Evolutionary conservation across 53 echinoderm and acorn worm genomes (phyloP).

Genomic region (Echinarachnius parma): DNA sequence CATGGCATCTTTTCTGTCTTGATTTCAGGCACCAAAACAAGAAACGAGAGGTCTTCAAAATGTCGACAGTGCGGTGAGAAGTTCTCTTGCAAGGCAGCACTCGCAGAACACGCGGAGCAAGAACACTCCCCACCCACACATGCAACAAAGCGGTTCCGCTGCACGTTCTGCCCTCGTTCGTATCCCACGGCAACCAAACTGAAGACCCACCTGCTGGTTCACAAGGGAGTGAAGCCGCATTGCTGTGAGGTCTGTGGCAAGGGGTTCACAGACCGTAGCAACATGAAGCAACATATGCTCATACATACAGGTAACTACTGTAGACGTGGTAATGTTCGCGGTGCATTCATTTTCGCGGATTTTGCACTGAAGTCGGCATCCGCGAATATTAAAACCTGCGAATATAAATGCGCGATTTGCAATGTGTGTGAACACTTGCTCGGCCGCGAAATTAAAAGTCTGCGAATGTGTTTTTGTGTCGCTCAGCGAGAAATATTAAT

Average conservation of each 20-base stretch:
- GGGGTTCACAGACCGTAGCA: conserved; percentile 87
- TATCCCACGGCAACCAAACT: conserved; percentile 77
- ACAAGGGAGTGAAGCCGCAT: conserved; percentile 78
- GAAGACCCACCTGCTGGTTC: conserved; percentile 65
- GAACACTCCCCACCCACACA: conserved; percentile 37
- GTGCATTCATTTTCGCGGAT: too few species aligned
- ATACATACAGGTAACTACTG: conserved; percentile 93
- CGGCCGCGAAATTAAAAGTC: too few species aligned
- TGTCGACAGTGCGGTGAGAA: conserved; percentile 69
- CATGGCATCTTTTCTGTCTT: too few species aligned
- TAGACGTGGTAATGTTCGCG: too few species aligned
- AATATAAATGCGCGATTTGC: too few species aligned
- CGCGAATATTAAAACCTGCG: too few species aligned
- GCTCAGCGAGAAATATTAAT: too few species aligned
- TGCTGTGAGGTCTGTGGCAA: conserved; percentile 78
- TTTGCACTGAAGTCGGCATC: too few species aligned
- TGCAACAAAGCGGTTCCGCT: conserved; percentile 58
- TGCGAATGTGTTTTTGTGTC: too few species aligned
- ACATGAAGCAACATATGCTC: conserved; percentile 62
- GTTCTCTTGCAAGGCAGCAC: conserved; percentile 50
- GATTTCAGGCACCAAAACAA: conserved; percentile 64
- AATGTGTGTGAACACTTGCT: too few species aligned
- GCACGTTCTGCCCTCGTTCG: conserved; percentile 62
- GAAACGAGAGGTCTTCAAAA: conserved; percentile 51
- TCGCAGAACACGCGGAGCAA: conserved; percentile 55